These are phyloP conservation scores for Cryptosula pallasiana DNA, from an alignment of 2,888 invertebrate species.

Conservation along the genomic window DNA sequence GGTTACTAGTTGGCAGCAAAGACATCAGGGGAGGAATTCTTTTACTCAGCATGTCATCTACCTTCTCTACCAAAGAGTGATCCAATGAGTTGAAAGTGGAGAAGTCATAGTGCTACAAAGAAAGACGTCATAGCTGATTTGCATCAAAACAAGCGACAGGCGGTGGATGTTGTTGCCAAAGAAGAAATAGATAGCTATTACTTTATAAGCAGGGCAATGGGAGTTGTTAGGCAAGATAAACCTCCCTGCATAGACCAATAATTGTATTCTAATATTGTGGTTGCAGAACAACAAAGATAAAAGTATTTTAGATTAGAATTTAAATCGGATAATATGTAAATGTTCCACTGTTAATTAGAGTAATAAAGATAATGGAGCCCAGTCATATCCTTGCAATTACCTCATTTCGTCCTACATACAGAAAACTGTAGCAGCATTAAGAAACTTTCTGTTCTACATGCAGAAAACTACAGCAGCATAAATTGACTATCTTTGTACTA, in stretches of 20 bases:
- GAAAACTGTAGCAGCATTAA: no score
- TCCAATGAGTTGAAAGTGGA: neutral
- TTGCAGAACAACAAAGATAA: neutral
- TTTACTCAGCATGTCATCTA: constrained; percentile 8
- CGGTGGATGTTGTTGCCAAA: no score
- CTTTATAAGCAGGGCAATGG: no score
- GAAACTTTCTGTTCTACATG: no score
- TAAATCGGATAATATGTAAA: neutral
- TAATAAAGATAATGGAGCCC: neutral
- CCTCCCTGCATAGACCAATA: no score
- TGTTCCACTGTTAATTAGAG: neutral
- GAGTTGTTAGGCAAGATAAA: no score
- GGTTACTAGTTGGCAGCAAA: constrained; percentile 54
- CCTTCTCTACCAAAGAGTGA: neutral
- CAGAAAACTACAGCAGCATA: no score
- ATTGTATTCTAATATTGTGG: no score
- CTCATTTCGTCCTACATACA: neutral
- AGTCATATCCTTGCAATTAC: neutral
- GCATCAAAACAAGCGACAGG: no score
- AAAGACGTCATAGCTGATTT: no score
- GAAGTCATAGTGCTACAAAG: constrained; percentile 25
- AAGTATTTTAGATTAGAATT: neutral
- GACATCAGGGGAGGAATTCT: constrained; percentile 21
- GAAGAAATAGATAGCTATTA: no score
- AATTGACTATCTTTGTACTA: no score